Evolutionary conservation across 1,140 invertebrate species (phyloP).

Genomic region (Ceratoteleas bidentatus): DNA sequence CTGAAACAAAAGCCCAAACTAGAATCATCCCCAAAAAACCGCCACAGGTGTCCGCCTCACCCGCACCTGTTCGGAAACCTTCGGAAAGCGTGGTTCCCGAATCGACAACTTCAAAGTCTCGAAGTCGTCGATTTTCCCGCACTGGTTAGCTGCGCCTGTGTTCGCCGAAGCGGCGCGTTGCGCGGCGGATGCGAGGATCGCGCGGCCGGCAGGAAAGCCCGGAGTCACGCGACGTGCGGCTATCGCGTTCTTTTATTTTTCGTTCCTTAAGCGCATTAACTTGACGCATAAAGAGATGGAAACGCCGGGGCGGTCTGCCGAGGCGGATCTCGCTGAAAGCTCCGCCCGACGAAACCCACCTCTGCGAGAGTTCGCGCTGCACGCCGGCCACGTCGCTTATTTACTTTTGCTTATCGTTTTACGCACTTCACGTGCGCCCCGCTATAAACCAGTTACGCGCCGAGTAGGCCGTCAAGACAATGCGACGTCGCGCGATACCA

Average conservation of each 20-base stretch:
- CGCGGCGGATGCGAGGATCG: constrained; percentile 33
- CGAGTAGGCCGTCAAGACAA: constrained; percentile 45
- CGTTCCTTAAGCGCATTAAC: constrained; percentile 65
- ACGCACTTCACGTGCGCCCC: constrained; percentile 54
- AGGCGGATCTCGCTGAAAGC: constrained; percentile 68
- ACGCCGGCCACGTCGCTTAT: constrained; percentile 58
- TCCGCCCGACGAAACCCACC: constrained; percentile 66
- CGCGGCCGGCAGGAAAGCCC: constrained; percentile 41
- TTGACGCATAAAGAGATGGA: constrained; percentile 67
- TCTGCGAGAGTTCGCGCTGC: constrained; percentile 56
- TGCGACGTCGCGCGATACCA: constrained; percentile 27
- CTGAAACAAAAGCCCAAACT: no score
- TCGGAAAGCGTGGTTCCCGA: no score
- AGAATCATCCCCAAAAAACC: no score
- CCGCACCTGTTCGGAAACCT: no score
- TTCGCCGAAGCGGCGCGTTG: constrained; percentile 26
- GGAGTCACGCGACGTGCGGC: constrained; percentile 63
- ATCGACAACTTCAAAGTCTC: no score
- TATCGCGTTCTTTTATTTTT: constrained; percentile 56
- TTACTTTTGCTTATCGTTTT: constrained; percentile 69
- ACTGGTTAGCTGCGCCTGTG: constrained; percentile 10
- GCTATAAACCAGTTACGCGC: constrained; percentile 64
- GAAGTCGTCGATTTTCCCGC: constrained; percentile 19
- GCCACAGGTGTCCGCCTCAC: no score
- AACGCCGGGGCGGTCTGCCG: constrained; percentile 65